Base-by-base conservation (phyloP, 2,113 vertebrate species). In the Ranitomeya variabilis region DNA sequence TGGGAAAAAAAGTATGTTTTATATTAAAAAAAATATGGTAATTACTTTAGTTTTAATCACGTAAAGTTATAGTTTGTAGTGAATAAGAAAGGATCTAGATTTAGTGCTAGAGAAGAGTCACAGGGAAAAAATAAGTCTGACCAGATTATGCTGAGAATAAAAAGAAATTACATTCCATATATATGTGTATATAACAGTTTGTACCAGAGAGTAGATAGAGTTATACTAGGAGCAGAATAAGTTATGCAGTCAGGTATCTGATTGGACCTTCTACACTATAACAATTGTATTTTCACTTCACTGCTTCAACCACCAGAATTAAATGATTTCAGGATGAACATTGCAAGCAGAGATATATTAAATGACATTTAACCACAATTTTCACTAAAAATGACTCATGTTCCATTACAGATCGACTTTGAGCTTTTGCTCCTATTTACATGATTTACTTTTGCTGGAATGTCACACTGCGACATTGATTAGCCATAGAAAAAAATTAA, bases 281-380 rank as follows among this genome's bases (percentile, higher is more conserved):
- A 52, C 81, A 83, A 83, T 83, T 83, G 62, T 52, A 54, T 83
- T 83, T 69, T 67, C 81, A 83, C 81, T 67, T 83, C 62, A 67
- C 81, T 83, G 81, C 81, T 23, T 69, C 81, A 83, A 23, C 62
- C 62, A 69, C 19, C 21, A 83, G 81, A 83, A 83, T 83, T 52
- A 83, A 83, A 83, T 83, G 62, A 69, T 83, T 83, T 83, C 8
- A 6, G 81, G 66, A 83, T 67, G 62, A 62, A 26, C 62, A 69
- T n/a, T 23, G 37, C 81, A 54, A 62, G 64, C 81, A 23, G 81
- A 83, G 19, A 67, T 83, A 62, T 83, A 83, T 67, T 83, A 83
- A 83, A 54, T 83, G 81, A 83, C 81, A 83, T 83, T 83, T 83
- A 83, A 83, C 12, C 81, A 83, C 81, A 83, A 45, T 83, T 83